Base-by-base conservation (phyloP, 2,888 invertebrate species). In the Aspidiotus rigidus region DNA sequence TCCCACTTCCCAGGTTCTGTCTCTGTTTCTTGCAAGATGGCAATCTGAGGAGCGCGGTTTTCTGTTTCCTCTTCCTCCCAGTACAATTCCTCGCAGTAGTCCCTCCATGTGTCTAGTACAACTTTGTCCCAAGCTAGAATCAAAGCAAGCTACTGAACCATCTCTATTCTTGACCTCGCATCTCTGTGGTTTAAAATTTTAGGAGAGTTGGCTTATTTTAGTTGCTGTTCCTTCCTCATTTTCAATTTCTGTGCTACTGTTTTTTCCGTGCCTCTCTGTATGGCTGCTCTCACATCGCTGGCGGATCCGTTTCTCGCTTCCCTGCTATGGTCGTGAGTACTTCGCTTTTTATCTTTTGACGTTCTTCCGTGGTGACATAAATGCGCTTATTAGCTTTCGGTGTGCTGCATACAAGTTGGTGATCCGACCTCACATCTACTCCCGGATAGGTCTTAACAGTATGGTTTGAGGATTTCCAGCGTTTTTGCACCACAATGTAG, bases 391-490 rank as follows among this genome's bases (percentile, higher is more conserved):
- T 44, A 11, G 11, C 49, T 44, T 44, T 44, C 49, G 49, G 49
- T 11, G 49, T 44, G 49, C 11, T 44, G 49, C 49, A 44, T 44
- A 44, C 49, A 44, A 44, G 49, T 11, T 44, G 49, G 49, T 44
- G 49, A 44, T 44, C 49, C 11, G 49, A 44, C 11, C 49, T 11
- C 49, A 44, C 49, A 44, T 44, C 8, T 44, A 11, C 49, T 44
- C 49, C 49, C 49, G 11, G 49, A 44, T 44, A 44, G 49, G 49
- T 44, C 49, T 44, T 44, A 11, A 44, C 49, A 10, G 49, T 44
- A 44, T 44, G 49, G 49, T 10, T 44, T 44, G 49, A 44, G 49
- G 49, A 44, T 44, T 44, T 44, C 49, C 49, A 44, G 49, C 49
- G 49, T 44, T 44, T 44, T 44, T 44, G 49, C 49, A 44, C 49